Evolutionary conservation across 2,797 vertebrate genomes (phyloP).

Genomic region (Saxicola maurus): DNA sequence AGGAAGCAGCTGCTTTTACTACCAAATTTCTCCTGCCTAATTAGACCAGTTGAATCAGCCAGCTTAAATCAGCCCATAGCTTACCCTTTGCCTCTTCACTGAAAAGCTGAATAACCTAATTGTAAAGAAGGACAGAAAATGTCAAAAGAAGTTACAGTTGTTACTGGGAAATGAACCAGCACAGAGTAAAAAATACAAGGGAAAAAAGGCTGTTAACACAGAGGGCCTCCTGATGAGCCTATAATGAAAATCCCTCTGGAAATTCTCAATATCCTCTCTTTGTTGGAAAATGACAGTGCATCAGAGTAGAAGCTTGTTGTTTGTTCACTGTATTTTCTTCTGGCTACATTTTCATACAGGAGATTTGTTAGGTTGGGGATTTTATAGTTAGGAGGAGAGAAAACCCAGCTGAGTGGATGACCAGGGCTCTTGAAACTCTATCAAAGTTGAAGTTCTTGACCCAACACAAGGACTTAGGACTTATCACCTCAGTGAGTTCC

Average conservation of each 20-base stretch:
- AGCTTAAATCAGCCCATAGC: not conserved
- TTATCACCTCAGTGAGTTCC: not conserved
- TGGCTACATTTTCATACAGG: not conserved
- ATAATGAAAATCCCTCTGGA: not conserved
- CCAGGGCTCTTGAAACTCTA: not conserved
- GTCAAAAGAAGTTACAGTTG: not conserved
- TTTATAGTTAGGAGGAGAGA: not conserved
- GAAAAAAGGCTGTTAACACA: not conserved
- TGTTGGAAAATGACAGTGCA: not conserved
- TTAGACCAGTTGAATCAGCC: not conserved
- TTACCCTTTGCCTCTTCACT: not conserved
- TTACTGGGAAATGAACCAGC: not conserved
- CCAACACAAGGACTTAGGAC: not conserved
- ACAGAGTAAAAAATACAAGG: not conserved
- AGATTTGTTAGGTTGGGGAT: not conserved
- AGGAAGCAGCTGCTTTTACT: not conserved
- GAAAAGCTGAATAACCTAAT: not conserved
- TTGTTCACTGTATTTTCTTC: not conserved
- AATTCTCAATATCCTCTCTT: not conserved
- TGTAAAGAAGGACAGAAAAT: not conserved
- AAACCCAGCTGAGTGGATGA: not conserved
- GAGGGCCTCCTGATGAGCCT: not conserved
- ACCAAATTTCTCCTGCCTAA: not conserved
- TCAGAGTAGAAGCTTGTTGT: not conserved
- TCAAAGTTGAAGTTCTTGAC: not conserved